Conservation (phyloP, 2,797 vertebrate genomes). For the Protonibea diacanthus region DNA sequence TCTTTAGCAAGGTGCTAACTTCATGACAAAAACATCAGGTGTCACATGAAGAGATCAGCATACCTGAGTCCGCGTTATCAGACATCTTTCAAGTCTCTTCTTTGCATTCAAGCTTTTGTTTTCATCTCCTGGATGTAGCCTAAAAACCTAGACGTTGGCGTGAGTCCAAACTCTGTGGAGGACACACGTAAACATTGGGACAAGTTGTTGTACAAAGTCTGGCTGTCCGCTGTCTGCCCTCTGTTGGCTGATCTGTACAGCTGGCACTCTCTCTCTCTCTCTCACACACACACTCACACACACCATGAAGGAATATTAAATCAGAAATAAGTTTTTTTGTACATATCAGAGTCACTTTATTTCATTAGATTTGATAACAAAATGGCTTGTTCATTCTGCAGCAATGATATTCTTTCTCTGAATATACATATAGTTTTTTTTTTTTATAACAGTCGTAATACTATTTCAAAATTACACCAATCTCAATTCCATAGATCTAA, state of each 20-base stretch:
- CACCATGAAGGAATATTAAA: not conserved
- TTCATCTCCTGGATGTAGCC: not conserved
- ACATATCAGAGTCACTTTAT: slow-evolving; percentile 66
- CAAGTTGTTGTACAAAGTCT: not conserved
- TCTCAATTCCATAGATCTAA: slow-evolving; percentile 56
- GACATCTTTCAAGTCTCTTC: slow-evolving; percentile 8
- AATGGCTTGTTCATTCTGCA: slow-evolving; percentile 80
- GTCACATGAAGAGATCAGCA: not conserved
- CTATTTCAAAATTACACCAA: slow-evolving; percentile 68
- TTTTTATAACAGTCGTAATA: slow-evolving; percentile 77
- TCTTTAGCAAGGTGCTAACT: slow-evolving; percentile 42
- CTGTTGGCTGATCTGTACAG: slow-evolving; percentile 47
- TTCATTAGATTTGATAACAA: slow-evolving; percentile 71
- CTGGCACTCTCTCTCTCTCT: no score
- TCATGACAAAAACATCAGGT: not conserved
- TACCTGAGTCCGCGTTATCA: slow-evolving; percentile 38
- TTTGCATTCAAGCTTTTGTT: not conserved
- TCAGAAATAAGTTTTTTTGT: not conserved
- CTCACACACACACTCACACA: not conserved
- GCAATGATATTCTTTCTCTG: slow-evolving; percentile 70
- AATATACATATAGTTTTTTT: slow-evolving; percentile 73
- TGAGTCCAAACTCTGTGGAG: not conserved
- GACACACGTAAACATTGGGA: slow-evolving; percentile 24
- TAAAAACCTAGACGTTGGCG: accelerated
- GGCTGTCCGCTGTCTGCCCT: slow-evolving; percentile 38